These are phyloP conservation scores for Sipha maydis DNA, from an alignment of 2,888 invertebrate species.

Conservation along the genomic window DNA sequence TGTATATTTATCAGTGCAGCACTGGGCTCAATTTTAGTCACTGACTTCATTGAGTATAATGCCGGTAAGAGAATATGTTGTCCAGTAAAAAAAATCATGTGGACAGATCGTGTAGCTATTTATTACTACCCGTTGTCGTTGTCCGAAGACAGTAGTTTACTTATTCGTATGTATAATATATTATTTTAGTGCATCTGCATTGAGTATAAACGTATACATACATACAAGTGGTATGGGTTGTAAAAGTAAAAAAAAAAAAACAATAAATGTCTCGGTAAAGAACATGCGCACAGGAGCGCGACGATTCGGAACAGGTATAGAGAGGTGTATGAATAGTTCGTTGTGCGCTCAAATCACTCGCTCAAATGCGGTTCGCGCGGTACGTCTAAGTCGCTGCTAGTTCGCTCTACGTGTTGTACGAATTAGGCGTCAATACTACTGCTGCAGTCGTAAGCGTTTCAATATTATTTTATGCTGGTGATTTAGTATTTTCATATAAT, in stretches of 20 bases:
- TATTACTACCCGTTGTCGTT: too few relatives aligned
- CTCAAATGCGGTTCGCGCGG: slow-evolving; percentile 22
- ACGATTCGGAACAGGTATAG: slow-evolving; percentile 37
- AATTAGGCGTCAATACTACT: not conserved
- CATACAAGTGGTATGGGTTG: not conserved
- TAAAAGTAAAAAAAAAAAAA: not conserved
- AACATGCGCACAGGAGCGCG: slow-evolving; percentile 47
- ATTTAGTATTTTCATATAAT: not conserved
- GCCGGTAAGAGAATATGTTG: too few relatives aligned
- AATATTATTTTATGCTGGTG: not conserved
- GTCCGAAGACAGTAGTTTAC: not conserved
- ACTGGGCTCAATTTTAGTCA: too few relatives aligned
- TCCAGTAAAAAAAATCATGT: not conserved
- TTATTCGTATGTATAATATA: not conserved
- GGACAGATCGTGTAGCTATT: not conserved
- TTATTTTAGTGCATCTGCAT: not conserved
- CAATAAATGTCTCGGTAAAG: slow-evolving; percentile 21
- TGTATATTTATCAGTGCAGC: too few relatives aligned
- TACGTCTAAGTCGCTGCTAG: not conserved
- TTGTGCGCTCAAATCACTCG: not conserved
- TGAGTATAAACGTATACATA: not conserved
- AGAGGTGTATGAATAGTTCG: not conserved
- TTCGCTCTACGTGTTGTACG: not conserved
- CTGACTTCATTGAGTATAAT: too few relatives aligned
- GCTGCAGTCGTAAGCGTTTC: not conserved